Base-by-base conservation (phyloP, 2,888 invertebrate genomes). In the Tinea pellionella region DNA sequence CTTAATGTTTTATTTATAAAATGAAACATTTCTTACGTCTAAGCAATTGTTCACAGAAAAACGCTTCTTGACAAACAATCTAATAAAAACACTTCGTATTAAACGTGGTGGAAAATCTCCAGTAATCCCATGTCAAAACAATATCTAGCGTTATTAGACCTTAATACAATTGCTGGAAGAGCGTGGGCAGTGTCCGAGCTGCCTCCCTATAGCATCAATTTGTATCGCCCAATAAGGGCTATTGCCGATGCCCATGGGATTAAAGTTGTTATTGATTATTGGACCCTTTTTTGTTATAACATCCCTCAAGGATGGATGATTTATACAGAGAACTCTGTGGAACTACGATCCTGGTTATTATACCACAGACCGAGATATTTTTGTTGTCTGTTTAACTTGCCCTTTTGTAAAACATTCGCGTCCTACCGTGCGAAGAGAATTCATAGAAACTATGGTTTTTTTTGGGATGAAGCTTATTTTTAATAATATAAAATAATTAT, bases 211-310 rank as follows among this genome's bases (percentile, higher is more conserved):
- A 8, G 29, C 61, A 55, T 61, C 61, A 86, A 85, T 87, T 87
- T 86, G 83, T 80, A 72, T 68, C 75, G 75, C 69, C 80, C 83
- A 84, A 85, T 85, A 78, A 80, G 80, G 78, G 72, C 74, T 72
- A 69, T 75, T 75, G 79, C 73, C 73, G 69, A 70, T 73, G 71
- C 88, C 85, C 83, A 69, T 68, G 88, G 87, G 88, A 87, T 85
- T 86, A 83, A 84, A 84, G 77, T 85, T 75, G 84, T 86, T 88
- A 88, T 88, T 88, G 88, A 88, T 88, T 83, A 80, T 80, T 77
- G 80, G 81, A 78, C 80, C 88, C 85, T 83, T 87, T 84, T 83
- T 80, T 75, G 76, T 74, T 66, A 61, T 55, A 63, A 64, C 68
- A 66, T 71, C 72, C 71, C 71, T 67, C 65, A 66, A 57, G 64